These are phyloP conservation scores for Chiloscyllium punctatum DNA, from an alignment of 2,797 vertebrate species.

Conservation along the genomic window DNA sequence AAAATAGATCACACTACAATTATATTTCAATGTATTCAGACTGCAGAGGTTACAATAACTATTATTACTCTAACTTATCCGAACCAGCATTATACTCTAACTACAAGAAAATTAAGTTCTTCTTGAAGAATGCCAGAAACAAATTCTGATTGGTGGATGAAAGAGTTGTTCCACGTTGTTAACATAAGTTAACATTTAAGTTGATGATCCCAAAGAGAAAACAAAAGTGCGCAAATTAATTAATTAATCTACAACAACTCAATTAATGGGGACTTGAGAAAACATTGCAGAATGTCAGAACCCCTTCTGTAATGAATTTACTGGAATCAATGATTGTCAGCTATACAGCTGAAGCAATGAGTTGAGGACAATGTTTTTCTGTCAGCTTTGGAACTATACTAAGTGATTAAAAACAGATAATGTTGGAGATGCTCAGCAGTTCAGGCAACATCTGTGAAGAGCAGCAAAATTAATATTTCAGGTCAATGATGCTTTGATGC, in stretches of 20 bases:
- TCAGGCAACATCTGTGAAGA: not conserved
- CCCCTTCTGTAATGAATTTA: too few species aligned
- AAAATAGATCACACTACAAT: not conserved
- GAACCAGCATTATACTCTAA: not conserved
- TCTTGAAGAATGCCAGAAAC: not conserved
- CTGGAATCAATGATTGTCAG: too few species aligned
- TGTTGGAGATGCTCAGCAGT: not conserved
- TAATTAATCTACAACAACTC: too few species aligned
- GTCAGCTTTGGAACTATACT: not conserved
- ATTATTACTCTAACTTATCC: not conserved
- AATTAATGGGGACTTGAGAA: too few species aligned
- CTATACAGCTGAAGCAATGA: not conserved
- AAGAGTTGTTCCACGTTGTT: not conserved
- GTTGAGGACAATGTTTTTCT: not conserved
- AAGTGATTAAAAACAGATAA: not conserved
- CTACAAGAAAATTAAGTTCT: not conserved
- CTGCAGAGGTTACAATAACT: not conserved
- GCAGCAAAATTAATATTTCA: too few species aligned
- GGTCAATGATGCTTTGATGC: too few species aligned
- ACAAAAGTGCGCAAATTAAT: too few species aligned
- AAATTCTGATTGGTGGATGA: not conserved
- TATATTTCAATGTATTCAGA: not conserved
- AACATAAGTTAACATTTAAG: not conserved
- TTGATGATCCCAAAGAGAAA: too few species aligned
- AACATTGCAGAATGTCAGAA: too few species aligned